Base-by-base conservation (phyloP, 2,797 vertebrate genomes). In the Lacerta agilis region DNA sequence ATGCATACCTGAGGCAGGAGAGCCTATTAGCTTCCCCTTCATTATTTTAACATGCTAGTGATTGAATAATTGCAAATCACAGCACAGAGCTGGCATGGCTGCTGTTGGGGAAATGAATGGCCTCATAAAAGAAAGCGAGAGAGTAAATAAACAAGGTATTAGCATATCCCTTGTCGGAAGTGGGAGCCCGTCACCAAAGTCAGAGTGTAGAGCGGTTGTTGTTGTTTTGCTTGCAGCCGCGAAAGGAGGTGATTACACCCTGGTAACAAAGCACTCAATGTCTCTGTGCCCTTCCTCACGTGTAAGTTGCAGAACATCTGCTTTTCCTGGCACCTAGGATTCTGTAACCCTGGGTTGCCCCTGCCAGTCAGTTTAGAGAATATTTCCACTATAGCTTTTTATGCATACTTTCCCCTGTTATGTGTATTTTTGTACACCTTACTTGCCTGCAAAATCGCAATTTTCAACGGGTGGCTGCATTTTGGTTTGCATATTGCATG, bases 41-140 rank as follows among this genome's bases (percentile, higher is more conserved):
- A 55, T 91, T 94, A 5, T 90, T 82, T 84, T 92, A 86, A 89
- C 18, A 55, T 80, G 85, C n/a, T 41, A 86, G 64, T 78, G 79
- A 69, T 91, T 92, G 92, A 91, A 90, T 90, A 92, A 92, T 77
- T 91, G 76, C 87, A 92, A 90, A 75, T 91, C 82, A 38, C 55
- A 80, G 86, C 9, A n/a, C 55, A 85, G 89, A 79, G 71, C 73
- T 77, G 73, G 79, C 85, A 72, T 29, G 84, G 29, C 0, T 7
- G 79, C 41, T 38, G 78, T 45, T 55, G 55, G 27, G 76, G 87
- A 90, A 91, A 88, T 67, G 76, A 72, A 91, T 88, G 29, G 86
- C 5, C 8, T 86, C 89, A 89, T 79, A 75, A 55, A 85, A 80
- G 73, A 89, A 61, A 77, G 86, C 80, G 76, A 89, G 23, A 58